Conservation (phyloP, 1,140 invertebrate genomes). For the Papilio aristodemus region DNA sequence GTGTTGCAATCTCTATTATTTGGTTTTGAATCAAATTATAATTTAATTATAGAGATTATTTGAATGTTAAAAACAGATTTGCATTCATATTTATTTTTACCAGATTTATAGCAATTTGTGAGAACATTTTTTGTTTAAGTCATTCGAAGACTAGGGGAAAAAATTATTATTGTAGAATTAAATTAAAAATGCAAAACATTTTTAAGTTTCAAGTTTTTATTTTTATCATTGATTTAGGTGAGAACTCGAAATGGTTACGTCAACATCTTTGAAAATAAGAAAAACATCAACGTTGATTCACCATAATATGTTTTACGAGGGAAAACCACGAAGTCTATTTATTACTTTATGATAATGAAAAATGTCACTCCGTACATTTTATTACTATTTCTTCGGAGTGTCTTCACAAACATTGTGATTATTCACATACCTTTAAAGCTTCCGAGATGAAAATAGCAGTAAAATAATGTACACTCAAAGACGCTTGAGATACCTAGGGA, state of each 20-base stretch:
- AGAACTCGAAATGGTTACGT: too few relatives aligned
- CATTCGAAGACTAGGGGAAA: too few relatives aligned
- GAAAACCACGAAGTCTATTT: neutral
- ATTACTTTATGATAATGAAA: conserved; percentile 22
- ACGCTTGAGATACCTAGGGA: too few relatives aligned
- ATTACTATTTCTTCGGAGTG: neutral
- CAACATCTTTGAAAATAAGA: too few relatives aligned
- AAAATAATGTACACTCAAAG: neutral
- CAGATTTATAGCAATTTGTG: too few relatives aligned
- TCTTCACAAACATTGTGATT: neutral
- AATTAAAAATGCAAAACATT: too few relatives aligned
- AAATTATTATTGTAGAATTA: too few relatives aligned
- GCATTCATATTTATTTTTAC: too few relatives aligned
- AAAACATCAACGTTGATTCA: neutral
- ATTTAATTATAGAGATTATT: neutral
- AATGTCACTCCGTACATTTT: conserved; percentile 11
- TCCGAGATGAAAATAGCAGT: neutral
- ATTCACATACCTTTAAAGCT: neutral
- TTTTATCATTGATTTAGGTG: too few relatives aligned
- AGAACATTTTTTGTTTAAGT: too few relatives aligned
- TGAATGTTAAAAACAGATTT: too few relatives aligned
- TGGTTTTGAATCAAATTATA: neutral
- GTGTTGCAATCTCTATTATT: conserved; percentile 7
- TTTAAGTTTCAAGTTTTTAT: too few relatives aligned
- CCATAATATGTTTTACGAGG: neutral